A percentile compares a stretch with the other conserved stretches of the same genome.
Conservation (phyloP, 2,797 vertebrate species). For the Tamandua tetradactyla region DNA sequence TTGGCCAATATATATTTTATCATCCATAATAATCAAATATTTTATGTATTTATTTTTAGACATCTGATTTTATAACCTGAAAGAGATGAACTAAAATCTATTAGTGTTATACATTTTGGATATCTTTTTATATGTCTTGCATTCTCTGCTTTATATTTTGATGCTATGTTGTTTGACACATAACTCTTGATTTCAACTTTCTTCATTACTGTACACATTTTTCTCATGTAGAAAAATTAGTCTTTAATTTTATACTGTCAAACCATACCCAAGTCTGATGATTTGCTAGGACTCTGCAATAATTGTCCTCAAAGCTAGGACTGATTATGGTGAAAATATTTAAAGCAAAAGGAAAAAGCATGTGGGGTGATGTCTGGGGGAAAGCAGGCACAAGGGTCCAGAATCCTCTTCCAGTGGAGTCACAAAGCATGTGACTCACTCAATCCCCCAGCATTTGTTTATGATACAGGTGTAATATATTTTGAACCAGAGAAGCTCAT, state of each 20-base stretch:
- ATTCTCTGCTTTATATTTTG: neutral
- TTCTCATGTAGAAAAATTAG: neutral
- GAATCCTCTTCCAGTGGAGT: neutral
- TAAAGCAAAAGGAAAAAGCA: neutral
- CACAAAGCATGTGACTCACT: neutral
- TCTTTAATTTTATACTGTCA: neutral
- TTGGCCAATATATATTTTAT: neutral
- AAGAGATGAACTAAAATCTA: neutral
- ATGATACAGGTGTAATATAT: neutral
- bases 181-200: neutral
- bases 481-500: neutral
- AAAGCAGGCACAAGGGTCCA: neutral
- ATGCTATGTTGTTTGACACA: neutral
- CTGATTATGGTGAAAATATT: neutral
- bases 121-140: neutral
- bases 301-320: neutral
- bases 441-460: neutral
- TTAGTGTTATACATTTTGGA: neutral
- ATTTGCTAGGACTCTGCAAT: neutral
- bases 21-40: neutral
- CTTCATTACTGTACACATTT: neutral
- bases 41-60: neutral
- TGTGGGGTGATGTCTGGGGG: neutral
- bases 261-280: neutral
- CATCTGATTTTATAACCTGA: neutral